Percentiles rank a stretch among this genome's conserved stretches.
These are phyloP conservation scores for Pangasius krempfi DNA, from an alignment of 2,797 vertebrate genomes.

Conservation along the genomic window DNA sequence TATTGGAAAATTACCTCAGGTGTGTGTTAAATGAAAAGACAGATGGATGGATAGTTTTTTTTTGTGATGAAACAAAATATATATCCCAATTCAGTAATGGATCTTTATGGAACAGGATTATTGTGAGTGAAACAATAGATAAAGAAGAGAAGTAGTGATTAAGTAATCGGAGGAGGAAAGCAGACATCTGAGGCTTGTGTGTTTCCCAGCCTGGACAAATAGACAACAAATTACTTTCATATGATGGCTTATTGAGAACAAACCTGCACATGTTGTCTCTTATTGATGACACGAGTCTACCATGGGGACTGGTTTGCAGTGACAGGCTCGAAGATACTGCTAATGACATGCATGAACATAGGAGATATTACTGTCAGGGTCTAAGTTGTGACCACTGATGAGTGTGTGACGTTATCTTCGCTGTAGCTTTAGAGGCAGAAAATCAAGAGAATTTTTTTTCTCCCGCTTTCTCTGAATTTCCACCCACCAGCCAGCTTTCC, in stretches of 20 bases:
- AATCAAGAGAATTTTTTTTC: too few relatives aligned
- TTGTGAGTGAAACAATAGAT: not conserved
- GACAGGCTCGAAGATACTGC: not conserved
- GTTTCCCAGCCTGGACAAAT: slow-evolving; percentile 76
- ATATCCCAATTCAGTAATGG: not conserved
- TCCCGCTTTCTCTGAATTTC: too few relatives aligned
- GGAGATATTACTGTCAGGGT: not conserved
- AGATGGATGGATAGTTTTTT: not conserved
- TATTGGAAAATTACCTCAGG: not conserved
- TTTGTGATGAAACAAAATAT: not conserved
- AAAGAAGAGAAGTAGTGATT: not conserved
- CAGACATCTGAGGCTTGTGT: slow-evolving; percentile 51
- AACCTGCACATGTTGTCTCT: slow-evolving; percentile 69
- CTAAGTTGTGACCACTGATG: not conserved
- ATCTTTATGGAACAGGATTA: not conserved
- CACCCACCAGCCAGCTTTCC: too few relatives aligned
- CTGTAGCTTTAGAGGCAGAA: not conserved
- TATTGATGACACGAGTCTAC: slow-evolving; percentile 26
- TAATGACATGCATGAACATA: not conserved
- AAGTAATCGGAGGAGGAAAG: not conserved
- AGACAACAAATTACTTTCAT: slow-evolving; percentile 80
- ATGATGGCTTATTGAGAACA: slow-evolving; percentile 75
- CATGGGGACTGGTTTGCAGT: slow-evolving; percentile 30
- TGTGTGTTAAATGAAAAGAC: not conserved
- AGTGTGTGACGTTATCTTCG: not conserved